Base-by-base conservation (phyloP, 2,888 invertebrate genomes). In the Drosophila austrosaltans region DNA sequence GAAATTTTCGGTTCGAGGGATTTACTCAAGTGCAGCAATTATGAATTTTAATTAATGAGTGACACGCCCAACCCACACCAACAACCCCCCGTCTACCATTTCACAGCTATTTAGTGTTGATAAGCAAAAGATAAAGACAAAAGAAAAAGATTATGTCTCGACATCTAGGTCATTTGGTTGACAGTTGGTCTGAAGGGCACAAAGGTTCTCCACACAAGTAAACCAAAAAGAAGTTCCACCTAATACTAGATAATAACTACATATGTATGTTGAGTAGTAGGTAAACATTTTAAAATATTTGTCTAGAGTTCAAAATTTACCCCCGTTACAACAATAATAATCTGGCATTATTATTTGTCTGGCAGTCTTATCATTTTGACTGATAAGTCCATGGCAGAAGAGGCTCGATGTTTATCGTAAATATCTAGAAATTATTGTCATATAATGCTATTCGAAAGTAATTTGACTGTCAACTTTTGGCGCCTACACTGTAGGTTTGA, bases 401-500 rank as follows among this genome's bases (percentile, higher is more conserved):
- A 36, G 30, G 53, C 58, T 69, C 16, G 73, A 75, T 81, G 61
- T 61, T 42, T 75, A 73, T 71, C 73, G 53, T 22, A 25, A 30
- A 22, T 20, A 73, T 76, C 69, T 63, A 69, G 53, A 75, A 61
- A 58, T 62, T 64, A 63, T 66, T 54, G 73, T 67, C 70, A 70
- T 64, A 67, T 78, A 54, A 58, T 28, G 28, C 66, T 53, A 65
- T 63, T 77, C 25, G 48, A 69, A 75, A 72, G 78, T 69, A 65
- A 78, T 77, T 78, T 74, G 64, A 62, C 75, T 75, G 87, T 74
- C 82, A 71, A 57, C 58, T 20, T 53, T 62, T 53, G 68, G 66
- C 61, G 63, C 57, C 53, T 57, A 22, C 12, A 44, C 62, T 20
- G 10, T 20, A 22, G 44, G 16, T 20, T 30, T 6, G 1, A 28